Evolutionary conservation across 2,797 vertebrate species (phyloP), one percentile per base, ranked within the genome.

Genomic region (Natrix natrix): DNA sequence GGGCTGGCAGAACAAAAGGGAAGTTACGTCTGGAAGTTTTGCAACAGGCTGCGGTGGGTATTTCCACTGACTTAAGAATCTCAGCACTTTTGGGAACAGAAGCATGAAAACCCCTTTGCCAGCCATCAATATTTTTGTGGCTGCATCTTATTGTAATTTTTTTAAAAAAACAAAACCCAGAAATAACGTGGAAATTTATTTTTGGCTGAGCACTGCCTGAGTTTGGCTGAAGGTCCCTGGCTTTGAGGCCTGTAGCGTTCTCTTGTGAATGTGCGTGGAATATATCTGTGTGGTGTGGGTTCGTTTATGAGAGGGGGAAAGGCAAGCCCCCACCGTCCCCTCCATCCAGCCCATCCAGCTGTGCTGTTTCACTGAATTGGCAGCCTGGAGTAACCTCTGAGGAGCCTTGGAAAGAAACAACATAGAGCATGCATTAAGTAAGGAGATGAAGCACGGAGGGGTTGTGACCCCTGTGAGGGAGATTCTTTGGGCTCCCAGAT

Each of bases 381-480:
- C 57, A 43, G 37, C 43, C 37, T 20, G 52, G 88, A 54, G 37
- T 54, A 13, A 32, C 7, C 12, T 63, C 17, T 28, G 52, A 78
- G 61, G 20, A 17, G 11, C 61, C 11, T 55, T 61, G n/a, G 60
- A 7, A 28, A 5, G 24, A 4, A n/a, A 14, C 8, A 32, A 20
- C 16, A 87, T 66, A 87, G n/a, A 69, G 90, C 87, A 74, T 56
- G 83, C n/a, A 56, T 60, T 7, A 32, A 87, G 63, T 32, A 88
- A 63, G 26, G 61, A 92, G 89, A 60, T 88, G 87, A 90, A 90
- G 90, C 87, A 86, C 78, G 59, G 60, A 92, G 55, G 78, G 87
- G 61, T 1, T 3, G 16, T 88, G 69, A 28, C 12, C 4, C 1
- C 22, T 48, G 48, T 1, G 43, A 2, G 55, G 3, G 66, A 0